Percentiles rank a stretch among this genome's conserved stretches.
These are phyloP conservation scores for Glaucomys volans DNA, from an alignment of 2,113 vertebrate genomes.

Conservation along the genomic window DNA sequence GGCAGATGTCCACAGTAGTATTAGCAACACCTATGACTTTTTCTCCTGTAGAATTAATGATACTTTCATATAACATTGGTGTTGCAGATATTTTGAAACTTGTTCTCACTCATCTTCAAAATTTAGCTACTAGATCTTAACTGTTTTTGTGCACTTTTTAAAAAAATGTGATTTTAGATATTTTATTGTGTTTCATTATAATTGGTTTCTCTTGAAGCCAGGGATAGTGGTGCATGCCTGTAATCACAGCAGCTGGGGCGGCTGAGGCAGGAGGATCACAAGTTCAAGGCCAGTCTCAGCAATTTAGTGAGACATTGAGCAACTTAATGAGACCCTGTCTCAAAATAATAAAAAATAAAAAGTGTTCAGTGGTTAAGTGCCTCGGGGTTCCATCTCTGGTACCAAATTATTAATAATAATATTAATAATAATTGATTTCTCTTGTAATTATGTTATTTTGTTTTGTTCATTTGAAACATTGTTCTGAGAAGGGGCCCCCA, in stretches of 20 bases:
- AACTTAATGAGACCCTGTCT: too few species aligned
- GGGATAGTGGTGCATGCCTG: too few species aligned
- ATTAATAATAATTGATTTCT: background rate
- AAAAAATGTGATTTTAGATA: background rate
- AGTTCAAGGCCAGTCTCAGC: too few species aligned
- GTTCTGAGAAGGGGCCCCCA: background rate
- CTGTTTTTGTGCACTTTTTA: background rate
- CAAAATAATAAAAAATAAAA: too few species aligned
- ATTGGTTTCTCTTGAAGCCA: background rate
- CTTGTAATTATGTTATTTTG: background rate
- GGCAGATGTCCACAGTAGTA: background rate
- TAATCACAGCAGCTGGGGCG: too few species aligned
- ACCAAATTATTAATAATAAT: too few species aligned
- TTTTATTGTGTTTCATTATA: background rate
- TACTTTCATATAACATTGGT: background rate
- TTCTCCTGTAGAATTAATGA: background rate
- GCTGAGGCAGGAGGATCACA: too few species aligned
- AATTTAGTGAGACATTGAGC: too few species aligned
- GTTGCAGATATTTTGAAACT: background rate
- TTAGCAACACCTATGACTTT: background rate
- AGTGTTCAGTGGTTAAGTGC: too few species aligned
- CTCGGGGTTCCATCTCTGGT: too few species aligned
- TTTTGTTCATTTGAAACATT: background rate
- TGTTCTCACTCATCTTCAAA: background rate
- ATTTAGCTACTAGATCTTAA: background rate